These are phyloP conservation scores for Matsumyia berberina DNA, from an alignment of 2,888 invertebrate genomes.

Conservation along the genomic window DNA sequence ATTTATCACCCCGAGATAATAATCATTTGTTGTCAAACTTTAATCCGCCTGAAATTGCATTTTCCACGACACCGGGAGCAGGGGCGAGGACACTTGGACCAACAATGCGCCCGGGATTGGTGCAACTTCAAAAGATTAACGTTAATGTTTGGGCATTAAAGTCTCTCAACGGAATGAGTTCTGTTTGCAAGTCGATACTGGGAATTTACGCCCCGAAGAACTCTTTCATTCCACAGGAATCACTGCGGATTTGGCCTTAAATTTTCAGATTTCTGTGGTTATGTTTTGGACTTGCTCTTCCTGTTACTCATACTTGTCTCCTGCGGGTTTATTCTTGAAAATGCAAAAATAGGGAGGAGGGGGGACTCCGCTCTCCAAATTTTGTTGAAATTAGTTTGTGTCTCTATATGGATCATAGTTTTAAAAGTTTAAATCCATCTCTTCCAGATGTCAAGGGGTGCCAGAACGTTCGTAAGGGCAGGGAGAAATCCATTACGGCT, in stretches of 20 bases:
- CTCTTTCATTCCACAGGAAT: slow-evolving; percentile 14
- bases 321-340: slow-evolving; percentile 34
- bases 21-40: slow-evolving; percentile 29
- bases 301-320: neutral
- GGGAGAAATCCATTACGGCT: slow-evolving; percentile 5
- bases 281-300: neutral
- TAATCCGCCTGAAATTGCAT: slow-evolving; percentile 1
- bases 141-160: slow-evolving; percentile 48
- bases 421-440: slow-evolving; percentile 43
- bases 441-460: slow-evolving; percentile 14
- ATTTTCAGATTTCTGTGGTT: slow-evolving; percentile 31
- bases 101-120: slow-evolving; percentile 8
- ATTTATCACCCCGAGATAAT: slow-evolving; percentile 29
- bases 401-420: slow-evolving; percentile 55
- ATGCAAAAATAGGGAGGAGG: neutral
- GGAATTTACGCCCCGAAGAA: slow-evolving; percentile 12
- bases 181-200: slow-evolving; percentile 18
- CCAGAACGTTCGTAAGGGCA: slow-evolving; percentile 4
- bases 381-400: slow-evolving; percentile 60
- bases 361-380: neutral
- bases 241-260: slow-evolving; percentile 22
- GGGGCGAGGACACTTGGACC: neutral
- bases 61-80: neutral
- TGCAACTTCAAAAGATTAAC: slow-evolving; percentile 32
- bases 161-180: slow-evolving; percentile 28